Conservation (phyloP, 2,888 invertebrate species). For the Tetropium fuscum region DNA sequence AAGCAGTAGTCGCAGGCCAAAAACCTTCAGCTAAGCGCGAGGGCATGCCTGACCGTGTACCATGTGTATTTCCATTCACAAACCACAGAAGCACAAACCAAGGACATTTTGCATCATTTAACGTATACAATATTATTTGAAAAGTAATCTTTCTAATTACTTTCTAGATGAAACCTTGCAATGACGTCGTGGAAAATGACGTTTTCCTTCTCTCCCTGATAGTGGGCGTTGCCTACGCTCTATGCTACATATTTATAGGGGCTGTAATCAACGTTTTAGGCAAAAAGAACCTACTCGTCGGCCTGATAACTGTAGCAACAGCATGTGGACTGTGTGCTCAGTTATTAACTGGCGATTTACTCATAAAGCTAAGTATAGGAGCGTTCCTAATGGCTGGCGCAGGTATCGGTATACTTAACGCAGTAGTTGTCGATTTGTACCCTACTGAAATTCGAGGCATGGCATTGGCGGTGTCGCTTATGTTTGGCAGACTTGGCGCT, state of each 20-base stretch:
- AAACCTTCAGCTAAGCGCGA: no score
- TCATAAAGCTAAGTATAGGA: constrained; percentile 34
- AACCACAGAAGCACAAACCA: no score
- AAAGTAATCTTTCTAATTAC: not conserved
- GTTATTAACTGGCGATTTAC: constrained; percentile 39
- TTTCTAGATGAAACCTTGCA: constrained; percentile 47
- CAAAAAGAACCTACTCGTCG: constrained; percentile 66
- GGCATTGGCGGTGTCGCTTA: constrained; percentile 68
- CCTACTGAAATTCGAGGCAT: constrained; percentile 66
- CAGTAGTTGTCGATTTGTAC: constrained; percentile 63
- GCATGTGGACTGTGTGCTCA: constrained; percentile 59
- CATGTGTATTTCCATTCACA: no score
- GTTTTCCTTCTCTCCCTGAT: constrained; percentile 59
- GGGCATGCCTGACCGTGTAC: no score
- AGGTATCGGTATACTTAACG: constrained; percentile 60
- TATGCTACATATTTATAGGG: constrained; percentile 59
- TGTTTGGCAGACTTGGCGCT: constrained; percentile 68
- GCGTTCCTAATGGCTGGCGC: constrained; percentile 60
- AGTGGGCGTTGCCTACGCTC: constrained; percentile 55
- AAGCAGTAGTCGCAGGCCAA: no score
- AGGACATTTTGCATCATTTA: no score
- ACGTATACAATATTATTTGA: no score
- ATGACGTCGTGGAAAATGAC: constrained; percentile 57
- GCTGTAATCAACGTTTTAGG: constrained; percentile 67
- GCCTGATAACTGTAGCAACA: constrained; percentile 52